phyloP scores from a whole-genome alignment of 2,888 invertebrate species.

The Ethmia dodecea region DNA sequence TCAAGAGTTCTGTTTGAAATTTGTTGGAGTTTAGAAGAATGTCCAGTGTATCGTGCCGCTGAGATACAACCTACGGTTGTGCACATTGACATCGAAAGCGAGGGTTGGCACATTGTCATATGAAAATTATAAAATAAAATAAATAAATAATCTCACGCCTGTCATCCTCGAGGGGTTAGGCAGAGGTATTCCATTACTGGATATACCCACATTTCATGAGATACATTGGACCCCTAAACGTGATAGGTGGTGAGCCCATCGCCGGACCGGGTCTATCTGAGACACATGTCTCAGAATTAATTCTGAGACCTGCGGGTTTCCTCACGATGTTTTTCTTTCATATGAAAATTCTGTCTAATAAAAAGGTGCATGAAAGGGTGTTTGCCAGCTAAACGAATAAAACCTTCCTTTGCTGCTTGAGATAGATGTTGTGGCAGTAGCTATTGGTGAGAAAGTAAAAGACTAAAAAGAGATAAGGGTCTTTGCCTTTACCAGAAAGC shows the following conservation, averaged over 20 bases:
- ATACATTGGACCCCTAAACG: neutral
- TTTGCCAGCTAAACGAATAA: too few species aligned
- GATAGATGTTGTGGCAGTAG: too few species aligned
- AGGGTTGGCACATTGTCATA: neutral
- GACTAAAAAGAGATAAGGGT: too few species aligned
- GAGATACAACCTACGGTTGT: constrained; percentile 47
- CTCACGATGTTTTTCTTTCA: too few species aligned
- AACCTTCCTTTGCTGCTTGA: too few species aligned
- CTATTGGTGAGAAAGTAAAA: too few species aligned
- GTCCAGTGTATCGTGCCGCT: constrained; percentile 41
- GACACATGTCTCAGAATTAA: too few species aligned
- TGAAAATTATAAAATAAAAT: neutral
- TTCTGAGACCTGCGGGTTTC: too few species aligned
- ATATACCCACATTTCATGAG: neutral
- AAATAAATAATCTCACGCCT: neutral
- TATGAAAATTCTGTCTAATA: too few species aligned
- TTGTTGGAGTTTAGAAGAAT: constrained; percentile 19
- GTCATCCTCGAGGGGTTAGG: neutral
- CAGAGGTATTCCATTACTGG: neutral
- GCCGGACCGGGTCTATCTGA: neutral
- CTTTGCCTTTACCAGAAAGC: too few species aligned
- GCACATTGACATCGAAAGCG: constrained; percentile 40
- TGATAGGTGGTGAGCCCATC: neutral
- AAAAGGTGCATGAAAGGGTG: too few species aligned
- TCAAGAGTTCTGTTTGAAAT: constrained; percentile 3